A percentile compares a stretch with the other conserved stretches of the same genome.
phyloP scores from a whole-genome alignment of 1,140 invertebrate genomes.

The Aethina tumida region DNA sequence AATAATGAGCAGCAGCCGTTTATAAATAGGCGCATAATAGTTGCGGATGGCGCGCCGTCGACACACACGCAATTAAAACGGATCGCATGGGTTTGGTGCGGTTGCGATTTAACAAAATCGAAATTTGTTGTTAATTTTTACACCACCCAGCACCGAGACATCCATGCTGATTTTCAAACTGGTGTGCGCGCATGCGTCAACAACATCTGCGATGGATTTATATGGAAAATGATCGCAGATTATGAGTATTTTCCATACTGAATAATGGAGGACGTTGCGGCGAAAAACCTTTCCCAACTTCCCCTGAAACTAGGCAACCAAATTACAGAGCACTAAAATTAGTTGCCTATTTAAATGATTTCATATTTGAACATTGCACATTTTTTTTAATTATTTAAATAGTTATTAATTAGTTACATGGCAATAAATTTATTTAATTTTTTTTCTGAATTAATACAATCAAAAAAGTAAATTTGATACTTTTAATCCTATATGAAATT shows the following conservation, averaged over 20 bases:
- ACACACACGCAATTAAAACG: conserved; percentile 8
- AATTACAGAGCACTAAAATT: too few species aligned
- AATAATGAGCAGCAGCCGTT: neutral
- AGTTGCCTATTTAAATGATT: too few species aligned
- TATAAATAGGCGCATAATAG: neutral
- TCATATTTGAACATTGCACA: too few species aligned
- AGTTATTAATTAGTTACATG: too few species aligned
- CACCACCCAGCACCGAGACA: conserved; percentile 24
- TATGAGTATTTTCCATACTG: conserved; percentile 3
- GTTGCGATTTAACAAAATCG: conserved; percentile 10
- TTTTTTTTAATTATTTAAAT: too few species aligned
- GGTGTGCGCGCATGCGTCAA: conserved; percentile 16
- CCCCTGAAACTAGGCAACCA: too few species aligned
- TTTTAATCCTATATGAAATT: too few species aligned
- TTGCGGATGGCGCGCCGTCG: conserved; percentile 3
- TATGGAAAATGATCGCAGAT: neutral
- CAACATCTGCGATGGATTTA: conserved; percentile 10
- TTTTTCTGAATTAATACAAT: too few species aligned
- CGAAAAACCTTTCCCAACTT: too few species aligned
- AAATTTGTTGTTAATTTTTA: conserved; percentile 23
- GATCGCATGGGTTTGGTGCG: conserved; percentile 7
- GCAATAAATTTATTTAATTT: too few species aligned
- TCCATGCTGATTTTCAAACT: conserved; percentile 24
- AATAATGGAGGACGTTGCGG: too few species aligned
- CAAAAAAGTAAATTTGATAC: too few species aligned